Conservation (phyloP, 2,888 invertebrate species). For the Acanthosepion esculentum region DNA sequence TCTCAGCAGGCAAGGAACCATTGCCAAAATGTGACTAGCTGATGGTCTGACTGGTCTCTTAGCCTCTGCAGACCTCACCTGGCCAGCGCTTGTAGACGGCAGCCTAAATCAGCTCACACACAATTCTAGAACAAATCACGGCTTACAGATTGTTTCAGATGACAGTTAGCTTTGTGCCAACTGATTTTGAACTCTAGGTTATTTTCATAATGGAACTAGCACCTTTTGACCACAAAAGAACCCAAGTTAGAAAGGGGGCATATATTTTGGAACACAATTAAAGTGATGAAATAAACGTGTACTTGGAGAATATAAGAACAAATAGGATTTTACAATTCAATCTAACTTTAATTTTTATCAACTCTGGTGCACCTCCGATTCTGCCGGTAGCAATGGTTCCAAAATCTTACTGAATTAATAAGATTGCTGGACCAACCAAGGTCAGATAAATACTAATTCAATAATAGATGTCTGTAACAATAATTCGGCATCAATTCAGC, state of each 20-base stretch:
- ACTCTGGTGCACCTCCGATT: background rate
- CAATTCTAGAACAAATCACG: background rate
- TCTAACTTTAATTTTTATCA: slow-evolving; percentile 22
- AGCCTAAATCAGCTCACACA: background rate
- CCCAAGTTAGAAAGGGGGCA: background rate
- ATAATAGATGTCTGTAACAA: background rate
- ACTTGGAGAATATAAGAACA: background rate
- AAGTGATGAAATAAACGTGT: background rate
- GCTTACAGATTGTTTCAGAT: slow-evolving; percentile 1
- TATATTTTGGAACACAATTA: slow-evolving; percentile 33
- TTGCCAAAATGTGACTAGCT: slow-evolving; percentile 14
- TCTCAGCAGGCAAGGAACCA: slow-evolving; percentile 7
- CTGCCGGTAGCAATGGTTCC: background rate
- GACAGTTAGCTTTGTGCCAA: background rate
- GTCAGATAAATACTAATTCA: background rate
- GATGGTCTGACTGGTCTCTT: background rate
- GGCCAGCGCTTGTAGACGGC: background rate
- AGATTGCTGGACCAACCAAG: background rate
- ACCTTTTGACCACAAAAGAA: background rate
- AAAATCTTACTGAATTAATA: background rate
- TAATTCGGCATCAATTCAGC: background rate
- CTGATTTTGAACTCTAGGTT: background rate
- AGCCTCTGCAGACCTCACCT: slow-evolving; percentile 33
- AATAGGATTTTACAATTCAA: slow-evolving; percentile 21
- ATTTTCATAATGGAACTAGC: slow-evolving; percentile 11